A percentile compares a stretch with the other conserved stretches of the same genome.
phyloP scores from a whole-genome alignment of 2,113 vertebrate species.

The Mustela lutreola region DNA sequence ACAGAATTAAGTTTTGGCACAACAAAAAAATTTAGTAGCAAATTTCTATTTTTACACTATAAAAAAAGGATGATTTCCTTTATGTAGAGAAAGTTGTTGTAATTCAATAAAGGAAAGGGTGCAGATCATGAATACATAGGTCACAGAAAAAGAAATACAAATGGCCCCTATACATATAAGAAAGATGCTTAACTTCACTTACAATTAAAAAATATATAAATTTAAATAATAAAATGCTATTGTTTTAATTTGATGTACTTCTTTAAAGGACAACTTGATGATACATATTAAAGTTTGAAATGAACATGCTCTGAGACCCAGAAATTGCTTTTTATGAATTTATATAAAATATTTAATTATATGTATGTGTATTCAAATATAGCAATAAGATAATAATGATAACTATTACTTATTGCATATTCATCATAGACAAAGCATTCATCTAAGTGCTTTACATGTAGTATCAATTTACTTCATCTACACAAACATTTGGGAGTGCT shows the following conservation, averaged over 20 bases:
- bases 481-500: background rate
- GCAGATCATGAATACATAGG: background rate
- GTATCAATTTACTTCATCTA: background rate
- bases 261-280: background rate
- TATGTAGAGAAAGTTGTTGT: background rate
- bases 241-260: background rate
- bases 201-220: slow-evolving; percentile 7
- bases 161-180: background rate
- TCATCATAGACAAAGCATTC: slow-evolving; percentile 7
- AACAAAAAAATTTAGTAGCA: background rate
- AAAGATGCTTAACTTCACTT: background rate
- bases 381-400: background rate
- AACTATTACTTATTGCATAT: background rate
- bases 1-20: background rate
- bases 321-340: background rate
- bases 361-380: background rate
- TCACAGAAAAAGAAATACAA: background rate
- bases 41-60: background rate
- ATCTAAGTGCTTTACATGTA: slow-evolving; percentile 7
- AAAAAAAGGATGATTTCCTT: background rate
- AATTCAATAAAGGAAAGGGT: background rate
- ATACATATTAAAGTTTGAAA: slow-evolving; percentile 4
- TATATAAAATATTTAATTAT: background rate
- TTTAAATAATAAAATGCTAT: background rate
- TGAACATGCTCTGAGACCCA: background rate